Evolutionary conservation across 2,797 vertebrate genomes (phyloP).

Genomic region (Prionace glauca): DNA sequence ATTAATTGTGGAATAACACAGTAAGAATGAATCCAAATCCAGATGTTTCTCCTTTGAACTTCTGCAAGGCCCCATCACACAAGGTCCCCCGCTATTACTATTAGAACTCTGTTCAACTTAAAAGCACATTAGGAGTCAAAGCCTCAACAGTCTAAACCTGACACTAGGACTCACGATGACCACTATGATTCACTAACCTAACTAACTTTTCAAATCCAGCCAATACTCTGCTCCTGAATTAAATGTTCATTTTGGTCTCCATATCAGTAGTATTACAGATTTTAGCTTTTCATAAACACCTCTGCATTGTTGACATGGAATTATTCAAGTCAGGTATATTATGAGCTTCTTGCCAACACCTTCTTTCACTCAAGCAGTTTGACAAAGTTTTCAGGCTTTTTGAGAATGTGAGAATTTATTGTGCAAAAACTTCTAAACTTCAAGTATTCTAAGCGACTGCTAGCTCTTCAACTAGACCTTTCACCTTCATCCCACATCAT

Average conservation of each 20-base stretch:
- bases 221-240: neutral
- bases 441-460: neutral
- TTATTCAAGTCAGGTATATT: conserved; percentile 3
- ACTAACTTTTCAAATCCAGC: neutral
- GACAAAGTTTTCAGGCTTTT: neutral
- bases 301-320: neutral
- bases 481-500: neutral
- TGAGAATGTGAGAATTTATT: neutral
- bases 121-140: neutral
- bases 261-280: neutral
- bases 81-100: neutral
- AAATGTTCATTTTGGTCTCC: neutral
- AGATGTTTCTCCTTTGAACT: neutral
- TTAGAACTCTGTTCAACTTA: neutral
- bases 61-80: neutral
- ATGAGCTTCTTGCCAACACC: neutral
- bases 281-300: neutral
- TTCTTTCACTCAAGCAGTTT: neutral
- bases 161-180: neutral
- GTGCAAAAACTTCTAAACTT: neutral
- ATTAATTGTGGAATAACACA: neutral
- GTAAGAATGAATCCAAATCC: neutral
- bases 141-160: neutral
- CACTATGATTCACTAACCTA: neutral
- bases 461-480: neutral